A percentile compares a stretch with the other conserved stretches of the same genome.
Conservation (phyloP, 64 coral and sea anemone genomes). For the Platygyra sinensis region DNA sequence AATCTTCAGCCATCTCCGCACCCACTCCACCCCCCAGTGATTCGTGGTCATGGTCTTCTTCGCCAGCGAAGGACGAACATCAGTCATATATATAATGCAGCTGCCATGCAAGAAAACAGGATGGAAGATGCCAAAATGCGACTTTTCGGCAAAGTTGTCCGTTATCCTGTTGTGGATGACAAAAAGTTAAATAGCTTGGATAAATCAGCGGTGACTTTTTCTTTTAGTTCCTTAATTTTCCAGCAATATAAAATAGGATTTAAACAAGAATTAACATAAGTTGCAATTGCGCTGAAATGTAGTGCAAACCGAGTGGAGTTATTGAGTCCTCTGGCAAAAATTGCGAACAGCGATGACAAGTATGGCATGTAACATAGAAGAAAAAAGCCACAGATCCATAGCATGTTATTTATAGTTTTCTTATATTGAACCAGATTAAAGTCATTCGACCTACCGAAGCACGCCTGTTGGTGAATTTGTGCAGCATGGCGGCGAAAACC, state of each 20-base stretch:
- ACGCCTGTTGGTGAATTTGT: background rate
- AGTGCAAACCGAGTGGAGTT: background rate
- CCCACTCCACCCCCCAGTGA: no score
- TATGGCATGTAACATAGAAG: background rate
- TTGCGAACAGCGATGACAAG: background rate
- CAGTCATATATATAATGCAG: no score
- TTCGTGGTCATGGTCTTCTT: no score
- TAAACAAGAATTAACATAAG: slow-evolving; percentile 10
- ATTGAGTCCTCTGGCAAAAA: background rate
- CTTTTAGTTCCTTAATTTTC: slow-evolving; percentile 21
- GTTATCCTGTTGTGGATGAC: no score
- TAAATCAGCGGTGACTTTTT: slow-evolving; percentile 17
- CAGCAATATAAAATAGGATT: slow-evolving; percentile 3
- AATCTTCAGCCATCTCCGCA: no score
- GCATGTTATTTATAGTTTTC: slow-evolving; percentile 6
- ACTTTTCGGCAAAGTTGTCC: no score
- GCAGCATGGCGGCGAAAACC: slow-evolving; percentile 2
- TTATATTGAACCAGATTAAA: background rate
- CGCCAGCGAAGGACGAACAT: no score
- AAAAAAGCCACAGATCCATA: slow-evolving; percentile 2
- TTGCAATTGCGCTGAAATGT: background rate
- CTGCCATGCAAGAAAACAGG: no score
- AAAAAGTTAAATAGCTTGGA: background rate
- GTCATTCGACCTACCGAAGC: background rate
- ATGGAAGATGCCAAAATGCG: no score